Base-by-base conservation (phyloP, 2,888 invertebrate genomes). In the Galerucella calmariensis region DNA sequence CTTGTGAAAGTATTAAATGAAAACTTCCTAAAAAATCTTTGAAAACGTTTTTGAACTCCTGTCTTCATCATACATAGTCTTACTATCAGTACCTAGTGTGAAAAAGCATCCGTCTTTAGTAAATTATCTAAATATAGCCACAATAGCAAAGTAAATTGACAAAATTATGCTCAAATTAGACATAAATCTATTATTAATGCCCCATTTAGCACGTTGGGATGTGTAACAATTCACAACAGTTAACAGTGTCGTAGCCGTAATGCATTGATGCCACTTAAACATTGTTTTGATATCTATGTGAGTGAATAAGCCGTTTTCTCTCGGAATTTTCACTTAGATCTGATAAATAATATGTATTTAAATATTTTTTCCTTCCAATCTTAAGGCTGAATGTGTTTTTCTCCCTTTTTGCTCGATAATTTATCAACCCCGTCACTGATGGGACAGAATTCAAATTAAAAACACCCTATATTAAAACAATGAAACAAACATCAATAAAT, bases 201-300 rank as follows among this genome's bases (percentile, higher is more conserved):
- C 77, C 89, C 88, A 2, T 35, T 91, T 90, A 82, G 91, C 90
- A 78, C 27, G 24, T 44, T 44, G 20, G 12, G 51, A 20, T 14
- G 27, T 41, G 14, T n/a, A 62, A n/a, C 11, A 51, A 51, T 51
- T 51, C n/a, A 51, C 53, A 53, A n/a, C 53, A 56, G 2, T 56
- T 56, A 20, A 16, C 56, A 56, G 56, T 56, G 56, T 16, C 56
- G 56, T 56, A 20, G 10, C 56, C 6, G 20, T 48, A 11, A 12
- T 48, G 5, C 4, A 12, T 48, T 48, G 14, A 48, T 35, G 8
- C 8, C 35, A 46, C 12, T 4, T 10, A 48, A 48, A 48, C 48
- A 48, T 35, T 35, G 8, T 35, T 35, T 8, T 8, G 5, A 35
- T 8, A 35, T 35, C 35, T 35, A 35, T 8, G 1, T 8, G 35